phyloP scores from a whole-genome alignment of 2,797 vertebrate species.

The Galago senegalensis region DNA sequence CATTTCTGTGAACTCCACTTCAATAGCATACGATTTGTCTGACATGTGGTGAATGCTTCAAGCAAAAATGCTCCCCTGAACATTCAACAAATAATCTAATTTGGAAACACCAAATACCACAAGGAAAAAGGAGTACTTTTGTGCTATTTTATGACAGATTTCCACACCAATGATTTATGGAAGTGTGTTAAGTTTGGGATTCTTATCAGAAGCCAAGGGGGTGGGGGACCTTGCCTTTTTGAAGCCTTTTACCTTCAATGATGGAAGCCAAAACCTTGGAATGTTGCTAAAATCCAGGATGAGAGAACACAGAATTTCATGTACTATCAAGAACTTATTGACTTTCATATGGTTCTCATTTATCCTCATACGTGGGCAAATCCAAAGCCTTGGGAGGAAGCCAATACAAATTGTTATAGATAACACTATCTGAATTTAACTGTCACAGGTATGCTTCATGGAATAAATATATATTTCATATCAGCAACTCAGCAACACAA shows the following conservation, averaged over 20 bases:
- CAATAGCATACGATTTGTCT: conserved; percentile 74
- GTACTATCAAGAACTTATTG: conserved; percentile 81
- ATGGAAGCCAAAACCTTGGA: conserved; percentile 80
- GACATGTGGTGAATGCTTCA: conserved; percentile 77
- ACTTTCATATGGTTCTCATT: conserved; percentile 85
- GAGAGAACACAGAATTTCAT: conserved; percentile 83
- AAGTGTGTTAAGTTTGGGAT: conserved; percentile 76
- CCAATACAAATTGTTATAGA: conserved; percentile 84
- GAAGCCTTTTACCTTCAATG: conserved; percentile 70
- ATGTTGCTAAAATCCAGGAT: conserved; percentile 80
- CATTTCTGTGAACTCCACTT: conserved; percentile 75
- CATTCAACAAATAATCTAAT: conserved; percentile 83
- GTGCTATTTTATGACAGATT: conserved; percentile 81
- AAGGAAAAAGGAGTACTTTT: conserved; percentile 72
- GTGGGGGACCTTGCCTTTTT: conserved; percentile 44
- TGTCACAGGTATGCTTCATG: conserved; percentile 69
- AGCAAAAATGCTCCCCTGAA: conserved; percentile 74
- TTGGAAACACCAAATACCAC: conserved; percentile 79
- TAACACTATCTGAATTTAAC: conserved; percentile 80
- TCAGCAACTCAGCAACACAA: conserved; percentile 64
- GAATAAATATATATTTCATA: conserved; percentile 78
- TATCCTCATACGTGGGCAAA: conserved; percentile 74
- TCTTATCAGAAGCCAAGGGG: conserved; percentile 79
- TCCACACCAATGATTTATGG: conserved; percentile 83
- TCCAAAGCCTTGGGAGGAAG: conserved; percentile 76